Base-by-base conservation (phyloP, 2,797 vertebrate genomes). In the Semaprochilodus insignis region DNA sequence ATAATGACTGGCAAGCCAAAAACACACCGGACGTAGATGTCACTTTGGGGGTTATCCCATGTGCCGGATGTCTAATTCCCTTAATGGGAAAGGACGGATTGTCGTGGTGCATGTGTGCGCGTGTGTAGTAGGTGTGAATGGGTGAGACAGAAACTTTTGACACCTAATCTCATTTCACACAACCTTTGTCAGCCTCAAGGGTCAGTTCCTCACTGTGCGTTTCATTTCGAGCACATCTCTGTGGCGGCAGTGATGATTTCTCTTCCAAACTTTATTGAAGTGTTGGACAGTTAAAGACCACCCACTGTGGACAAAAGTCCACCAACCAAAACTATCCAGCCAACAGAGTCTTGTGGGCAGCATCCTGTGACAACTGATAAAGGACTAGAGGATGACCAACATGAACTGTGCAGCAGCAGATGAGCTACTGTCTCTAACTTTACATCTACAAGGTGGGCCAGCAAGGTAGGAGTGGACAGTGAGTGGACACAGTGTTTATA, bases 1-100 rank as follows among this genome's bases (percentile, higher is more conserved):
- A 36, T 19, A 25, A 71, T 79, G 75, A 81, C 59, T 79, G 81
- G 77, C 62, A 77, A 74, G 36, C 52, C 10, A 40, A 10, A 74
- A 27, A 57, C 71, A 77, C 51, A 66, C 23, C 51, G 69, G 10
- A 74, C 23, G 27, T 21, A 71, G 44, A 52, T 73, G 74, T 54
- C 55, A 73, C 63, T 25, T 72, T 78, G 69, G 55, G 71, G 78
- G 74, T 66, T 67, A 81, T 78, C 71, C 54, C 78, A 67, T 17
- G 57, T 51, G 73, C 59, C 54, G 31, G 57, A 76, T 55, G 25
- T 76, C 60, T 72, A 65, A 81, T 75, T 67, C 65, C 74, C 80
- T 72, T 79, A 70, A 76, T 76, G 66, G 79, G 74, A 54, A 62
- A n/a, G 69, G 69, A 65, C 81, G 80, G 59, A 66, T 40, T 48